Percentiles rank a stretch among this genome's conserved stretches.
Evolutionary conservation across 2,113 vertebrate species (phyloP).

Genomic region (Erinaceus europaeus): DNA sequence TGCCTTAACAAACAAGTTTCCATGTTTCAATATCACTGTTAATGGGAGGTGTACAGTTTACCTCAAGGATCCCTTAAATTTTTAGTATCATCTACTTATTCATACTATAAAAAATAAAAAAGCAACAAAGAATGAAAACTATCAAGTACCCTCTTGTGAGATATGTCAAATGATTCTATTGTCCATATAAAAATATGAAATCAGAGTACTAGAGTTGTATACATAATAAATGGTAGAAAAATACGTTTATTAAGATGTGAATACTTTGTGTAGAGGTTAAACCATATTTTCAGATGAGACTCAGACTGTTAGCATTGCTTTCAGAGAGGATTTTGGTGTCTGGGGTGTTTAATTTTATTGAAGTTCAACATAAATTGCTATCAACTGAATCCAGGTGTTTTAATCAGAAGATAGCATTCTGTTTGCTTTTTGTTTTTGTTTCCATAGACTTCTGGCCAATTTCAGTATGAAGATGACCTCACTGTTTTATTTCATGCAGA

Average conservation of each 20-base stretch:
- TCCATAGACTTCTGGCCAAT: neutral
- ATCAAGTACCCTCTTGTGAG: neutral
- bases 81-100: neutral
- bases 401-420: neutral
- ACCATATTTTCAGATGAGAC: neutral
- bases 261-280: neutral
- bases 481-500: neutral
- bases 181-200: neutral
- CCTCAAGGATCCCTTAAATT: neutral
- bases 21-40: neutral
- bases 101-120: neutral
- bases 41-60: neutral
- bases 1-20: neutral
- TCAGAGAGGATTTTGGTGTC: neutral
- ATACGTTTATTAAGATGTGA: neutral
- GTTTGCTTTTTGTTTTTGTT: neutral
- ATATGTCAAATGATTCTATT: neutral
- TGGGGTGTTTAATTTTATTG: neutral
- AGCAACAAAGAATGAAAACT: neutral
- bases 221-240: neutral
- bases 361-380: conserved; percentile 4
- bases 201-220: neutral
- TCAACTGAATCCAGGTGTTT: neutral
- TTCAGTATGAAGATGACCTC: neutral
- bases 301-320: neutral